Evolutionary conservation across 92 coral and sea anemone genomes (phyloP).

Genomic region (Blastomussa wellsi): DNA sequence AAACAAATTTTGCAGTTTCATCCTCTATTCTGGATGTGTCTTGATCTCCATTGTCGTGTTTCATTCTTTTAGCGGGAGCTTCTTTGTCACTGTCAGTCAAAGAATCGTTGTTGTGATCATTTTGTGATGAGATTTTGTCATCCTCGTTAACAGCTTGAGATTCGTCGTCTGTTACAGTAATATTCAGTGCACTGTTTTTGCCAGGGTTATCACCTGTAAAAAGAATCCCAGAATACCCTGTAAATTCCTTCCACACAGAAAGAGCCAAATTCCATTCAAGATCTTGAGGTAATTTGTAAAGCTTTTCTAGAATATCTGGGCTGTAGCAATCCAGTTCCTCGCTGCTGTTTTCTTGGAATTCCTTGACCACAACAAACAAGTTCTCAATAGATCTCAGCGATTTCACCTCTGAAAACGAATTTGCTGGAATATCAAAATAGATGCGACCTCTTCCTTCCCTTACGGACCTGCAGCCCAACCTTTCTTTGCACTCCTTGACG

Average conservation of each 20-base stretch:
- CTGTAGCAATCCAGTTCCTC: constrained; percentile 54
- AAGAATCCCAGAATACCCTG: constrained; percentile 18
- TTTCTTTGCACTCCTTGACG: constrained; percentile 80
- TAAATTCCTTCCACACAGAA: constrained; percentile 64
- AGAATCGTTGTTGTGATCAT: not conserved
- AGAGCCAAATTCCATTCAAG: constrained; percentile 76
- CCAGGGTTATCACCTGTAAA: constrained; percentile 12
- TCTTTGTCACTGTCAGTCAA: constrained; percentile 8
- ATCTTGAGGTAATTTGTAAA: constrained; percentile 67
- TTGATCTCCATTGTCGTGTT: constrained; percentile 14
- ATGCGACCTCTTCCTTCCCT: constrained; percentile 83
- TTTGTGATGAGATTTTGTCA: not conserved
- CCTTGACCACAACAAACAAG: constrained; percentile 83
- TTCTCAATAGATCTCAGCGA: constrained; percentile 84
- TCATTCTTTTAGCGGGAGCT: constrained; percentile 40
- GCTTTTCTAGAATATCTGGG: constrained; percentile 58
- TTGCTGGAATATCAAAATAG: constrained; percentile 72
- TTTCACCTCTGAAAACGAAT: constrained; percentile 56
- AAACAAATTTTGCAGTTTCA: not conserved
- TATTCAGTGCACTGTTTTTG: not conserved
- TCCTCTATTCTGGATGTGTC: not conserved
- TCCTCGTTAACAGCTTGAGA: not conserved
- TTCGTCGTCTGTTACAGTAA: too few relatives aligned
- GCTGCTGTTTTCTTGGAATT: constrained; percentile 50
- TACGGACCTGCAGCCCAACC: constrained; percentile 63